Evolutionary conservation across 2,113 vertebrate genomes (phyloP).

Genomic region (Hyla sarda): DNA sequence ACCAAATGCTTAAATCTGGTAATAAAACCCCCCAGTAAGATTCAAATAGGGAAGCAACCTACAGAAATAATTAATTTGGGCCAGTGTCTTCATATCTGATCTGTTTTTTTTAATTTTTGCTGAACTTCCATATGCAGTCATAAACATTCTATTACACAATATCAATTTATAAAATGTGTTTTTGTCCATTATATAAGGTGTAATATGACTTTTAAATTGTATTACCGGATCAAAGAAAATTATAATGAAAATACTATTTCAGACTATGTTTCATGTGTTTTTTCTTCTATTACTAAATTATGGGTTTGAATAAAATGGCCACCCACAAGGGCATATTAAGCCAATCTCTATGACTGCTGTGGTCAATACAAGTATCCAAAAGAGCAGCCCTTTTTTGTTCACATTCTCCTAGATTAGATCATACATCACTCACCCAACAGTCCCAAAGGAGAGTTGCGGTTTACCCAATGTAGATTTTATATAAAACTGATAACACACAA

Average conservation of each 20-base stretch:
- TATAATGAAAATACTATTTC: slow-evolving; percentile 27
- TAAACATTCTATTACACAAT: background rate
- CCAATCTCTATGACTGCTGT: slow-evolving; percentile 1
- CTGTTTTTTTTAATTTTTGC: no score
- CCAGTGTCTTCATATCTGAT: no score
- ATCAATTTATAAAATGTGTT: background rate
- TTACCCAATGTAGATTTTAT: slow-evolving; percentile 49
- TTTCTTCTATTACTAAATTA: slow-evolving; percentile 15
- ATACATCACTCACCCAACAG: slow-evolving; percentile 23
- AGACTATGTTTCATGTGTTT: slow-evolving; percentile 31
- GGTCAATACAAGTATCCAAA: slow-evolving; percentile 42
- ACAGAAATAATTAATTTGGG: no score
- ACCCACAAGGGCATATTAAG: slow-evolving; percentile 28
- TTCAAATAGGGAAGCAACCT: no score
- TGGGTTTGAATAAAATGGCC: slow-evolving; percentile 11
- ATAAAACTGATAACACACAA: slow-evolving; percentile 73
- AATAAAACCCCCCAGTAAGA: no score
- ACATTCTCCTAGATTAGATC: slow-evolving; percentile 48
- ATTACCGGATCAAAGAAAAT: slow-evolving; percentile 13
- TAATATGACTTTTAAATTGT: background rate
- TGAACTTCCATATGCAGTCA: background rate
- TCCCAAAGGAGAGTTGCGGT: slow-evolving; percentile 19
- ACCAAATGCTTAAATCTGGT: no score
- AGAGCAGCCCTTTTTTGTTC: slow-evolving; percentile 2
- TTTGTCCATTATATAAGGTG: background rate